Percentiles rank a stretch among this genome's conserved stretches.
phyloP scores from a whole-genome alignment of 2,113 vertebrate genomes.

The Podarcis raffonei region DNA sequence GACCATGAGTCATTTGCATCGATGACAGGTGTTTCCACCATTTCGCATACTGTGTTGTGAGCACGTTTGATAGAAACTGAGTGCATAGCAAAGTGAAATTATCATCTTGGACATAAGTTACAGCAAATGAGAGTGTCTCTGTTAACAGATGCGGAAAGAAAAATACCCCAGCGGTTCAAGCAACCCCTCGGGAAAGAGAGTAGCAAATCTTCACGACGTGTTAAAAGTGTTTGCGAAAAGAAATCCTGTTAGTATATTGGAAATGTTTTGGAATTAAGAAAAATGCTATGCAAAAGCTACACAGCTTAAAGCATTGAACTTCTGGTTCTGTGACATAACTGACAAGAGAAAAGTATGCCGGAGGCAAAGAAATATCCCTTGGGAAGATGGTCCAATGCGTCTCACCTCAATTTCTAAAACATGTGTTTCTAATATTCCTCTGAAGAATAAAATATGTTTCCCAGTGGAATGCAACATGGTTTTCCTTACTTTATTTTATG shows the following conservation, averaged over 20 bases:
- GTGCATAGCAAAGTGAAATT: slow-evolving; percentile 3
- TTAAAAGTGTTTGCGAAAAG: slow-evolving; percentile 21
- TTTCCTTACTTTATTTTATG: slow-evolving; percentile 64
- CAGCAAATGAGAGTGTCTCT: background rate
- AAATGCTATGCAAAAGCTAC: slow-evolving; percentile 37
- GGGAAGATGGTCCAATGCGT: slow-evolving; percentile 37
- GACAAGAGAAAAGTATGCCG: slow-evolving; percentile 53
- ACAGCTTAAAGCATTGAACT: slow-evolving; percentile 51
- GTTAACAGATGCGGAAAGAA: background rate
- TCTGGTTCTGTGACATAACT: slow-evolving; percentile 27
- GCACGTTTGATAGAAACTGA: background rate
- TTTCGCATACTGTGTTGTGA: background rate
- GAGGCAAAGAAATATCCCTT: slow-evolving; percentile 53
- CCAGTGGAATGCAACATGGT: slow-evolving; percentile 49
- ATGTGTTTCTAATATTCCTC: slow-evolving; percentile 53
- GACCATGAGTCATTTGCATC: slow-evolving; percentile 8
- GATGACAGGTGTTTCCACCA: slow-evolving; percentile 6
- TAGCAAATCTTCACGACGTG: background rate
- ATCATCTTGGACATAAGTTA: slow-evolving; percentile 11
- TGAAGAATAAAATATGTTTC: slow-evolving; percentile 66
- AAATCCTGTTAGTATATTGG: background rate
- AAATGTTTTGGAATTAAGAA: slow-evolving; percentile 18
- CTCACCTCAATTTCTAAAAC: slow-evolving; percentile 64
- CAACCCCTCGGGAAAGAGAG: background rate
- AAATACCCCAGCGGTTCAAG: background rate